These are phyloP conservation scores for Hozukius guyotensis DNA, from an alignment of 2,797 vertebrate genomes.

Conservation along the genomic window DNA sequence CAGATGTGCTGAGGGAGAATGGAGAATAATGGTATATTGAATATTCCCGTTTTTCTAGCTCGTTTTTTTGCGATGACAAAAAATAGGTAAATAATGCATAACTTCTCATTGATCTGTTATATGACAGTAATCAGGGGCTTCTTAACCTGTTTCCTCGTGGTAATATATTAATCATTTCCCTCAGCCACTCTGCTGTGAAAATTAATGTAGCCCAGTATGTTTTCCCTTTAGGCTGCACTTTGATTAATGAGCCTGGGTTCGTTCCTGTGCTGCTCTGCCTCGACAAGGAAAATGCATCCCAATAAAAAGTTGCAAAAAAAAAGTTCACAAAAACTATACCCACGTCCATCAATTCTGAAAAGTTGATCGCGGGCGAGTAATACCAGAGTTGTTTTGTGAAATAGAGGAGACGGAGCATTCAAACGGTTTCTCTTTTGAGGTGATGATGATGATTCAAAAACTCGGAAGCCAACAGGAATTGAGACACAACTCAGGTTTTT, in stretches of 20 bases:
- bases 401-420: not conserved
- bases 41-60: slow-evolving; percentile 16
- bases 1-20: not conserved
- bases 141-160: slow-evolving; percentile 74
- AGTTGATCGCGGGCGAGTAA: not conserved
- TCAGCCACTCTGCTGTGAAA: slow-evolving; percentile 73
- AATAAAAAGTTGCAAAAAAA: slow-evolving; percentile 60
- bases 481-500: slow-evolving; percentile 44
- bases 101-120: slow-evolving; percentile 65
- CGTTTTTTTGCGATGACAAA: slow-evolving; percentile 28
- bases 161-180: slow-evolving; percentile 78
- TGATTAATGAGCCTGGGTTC: slow-evolving; percentile 77
- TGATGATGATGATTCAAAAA: slow-evolving; percentile 51
- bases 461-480: slow-evolving; percentile 26
- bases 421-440: slow-evolving; percentile 11
- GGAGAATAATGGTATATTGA: not conserved
- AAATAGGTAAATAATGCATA: slow-evolving; percentile 60
- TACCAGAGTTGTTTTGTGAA: not conserved
- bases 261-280: slow-evolving; percentile 35
- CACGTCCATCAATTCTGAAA: slow-evolving; percentile 47
- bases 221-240: slow-evolving; percentile 74
- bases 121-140: slow-evolving; percentile 76
- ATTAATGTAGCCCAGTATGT: slow-evolving; percentile 75
- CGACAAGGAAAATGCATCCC: slow-evolving; percentile 50
- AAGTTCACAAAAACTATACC: slow-evolving; percentile 38